Evolutionary conservation across 2,113 vertebrate genomes (phyloP).

Genomic region (Rhea pennata): DNA sequence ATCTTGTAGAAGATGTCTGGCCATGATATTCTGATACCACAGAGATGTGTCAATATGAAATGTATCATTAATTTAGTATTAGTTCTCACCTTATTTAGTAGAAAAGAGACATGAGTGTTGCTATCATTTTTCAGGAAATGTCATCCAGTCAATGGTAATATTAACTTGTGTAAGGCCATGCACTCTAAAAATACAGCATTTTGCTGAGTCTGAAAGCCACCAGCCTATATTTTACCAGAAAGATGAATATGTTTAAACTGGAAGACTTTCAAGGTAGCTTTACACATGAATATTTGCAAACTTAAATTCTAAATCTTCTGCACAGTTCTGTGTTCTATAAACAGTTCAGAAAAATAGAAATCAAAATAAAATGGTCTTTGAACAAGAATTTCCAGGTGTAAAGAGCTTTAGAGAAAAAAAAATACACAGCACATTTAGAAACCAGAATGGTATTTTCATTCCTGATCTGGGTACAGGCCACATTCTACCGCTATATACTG

Average conservation of each 20-base stretch:
- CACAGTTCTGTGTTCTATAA: constrained; percentile 70
- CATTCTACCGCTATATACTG: constrained; percentile 45
- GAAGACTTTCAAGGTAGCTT: background rate
- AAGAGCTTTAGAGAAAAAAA: constrained; percentile 55
- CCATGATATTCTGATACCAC: background rate
- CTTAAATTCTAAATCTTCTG: constrained; percentile 59
- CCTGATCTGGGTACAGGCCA: constrained; percentile 55
- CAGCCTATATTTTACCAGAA: background rate
- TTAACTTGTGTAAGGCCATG: background rate
- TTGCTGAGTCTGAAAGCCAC: background rate
- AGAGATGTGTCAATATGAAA: background rate
- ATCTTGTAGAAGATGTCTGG: background rate
- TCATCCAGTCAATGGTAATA: background rate
- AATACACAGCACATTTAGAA: constrained; percentile 64
- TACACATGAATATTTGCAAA: constrained; percentile 59
- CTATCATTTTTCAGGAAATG: background rate
- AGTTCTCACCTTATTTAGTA: background rate
- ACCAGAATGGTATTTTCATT: constrained; percentile 67
- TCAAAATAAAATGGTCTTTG: constrained; percentile 43
- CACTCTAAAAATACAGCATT: background rate
- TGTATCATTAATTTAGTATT: background rate
- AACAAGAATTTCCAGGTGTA: constrained; percentile 65
- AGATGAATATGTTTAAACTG: background rate
- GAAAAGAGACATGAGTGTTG: background rate
- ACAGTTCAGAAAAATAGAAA: constrained; percentile 61